These are phyloP conservation scores for Bubo scandiacus DNA, from an alignment of 2,113 vertebrate species.

Conservation along the genomic window DNA sequence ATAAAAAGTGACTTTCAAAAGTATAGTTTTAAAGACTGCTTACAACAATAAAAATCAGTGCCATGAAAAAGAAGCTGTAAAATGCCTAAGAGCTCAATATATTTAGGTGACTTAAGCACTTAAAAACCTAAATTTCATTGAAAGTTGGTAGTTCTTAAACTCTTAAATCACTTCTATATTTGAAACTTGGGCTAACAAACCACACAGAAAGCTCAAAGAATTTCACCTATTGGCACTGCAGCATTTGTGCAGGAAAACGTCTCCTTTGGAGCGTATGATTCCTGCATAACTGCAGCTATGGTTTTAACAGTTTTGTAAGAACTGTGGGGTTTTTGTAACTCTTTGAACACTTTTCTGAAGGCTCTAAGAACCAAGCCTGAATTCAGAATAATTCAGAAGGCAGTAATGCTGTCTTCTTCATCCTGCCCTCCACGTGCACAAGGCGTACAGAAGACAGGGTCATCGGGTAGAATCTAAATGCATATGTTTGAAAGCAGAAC, in stretches of 20 bases:
- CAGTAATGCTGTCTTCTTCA: not conserved
- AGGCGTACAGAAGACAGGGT: not conserved
- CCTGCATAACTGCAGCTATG: not conserved
- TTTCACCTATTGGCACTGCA: not conserved
- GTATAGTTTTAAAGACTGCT: not conserved
- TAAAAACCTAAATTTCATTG: not conserved
- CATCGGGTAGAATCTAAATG: not conserved
- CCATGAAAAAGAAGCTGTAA: not conserved
- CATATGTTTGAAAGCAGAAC: not conserved
- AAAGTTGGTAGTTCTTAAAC: not conserved
- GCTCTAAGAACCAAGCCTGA: not conserved
- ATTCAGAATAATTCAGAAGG: not conserved
- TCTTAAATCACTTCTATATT: not conserved
- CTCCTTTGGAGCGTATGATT: not conserved
- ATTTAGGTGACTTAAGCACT: not conserved
- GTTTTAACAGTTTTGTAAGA: not conserved
- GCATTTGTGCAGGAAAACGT: not conserved
- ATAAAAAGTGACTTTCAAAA: not conserved
- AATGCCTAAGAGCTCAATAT: not conserved
- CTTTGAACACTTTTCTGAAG: not conserved
- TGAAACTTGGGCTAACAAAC: not conserved
- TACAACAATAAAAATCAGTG: not conserved
- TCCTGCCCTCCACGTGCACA: not conserved
- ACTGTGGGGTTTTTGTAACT: not conserved
- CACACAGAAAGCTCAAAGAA: not conserved